A percentile compares a stretch with the other conserved stretches of the same genome.
phyloP scores from a whole-genome alignment of 2,888 invertebrate genomes.

The Clanis bilineata region DNA sequence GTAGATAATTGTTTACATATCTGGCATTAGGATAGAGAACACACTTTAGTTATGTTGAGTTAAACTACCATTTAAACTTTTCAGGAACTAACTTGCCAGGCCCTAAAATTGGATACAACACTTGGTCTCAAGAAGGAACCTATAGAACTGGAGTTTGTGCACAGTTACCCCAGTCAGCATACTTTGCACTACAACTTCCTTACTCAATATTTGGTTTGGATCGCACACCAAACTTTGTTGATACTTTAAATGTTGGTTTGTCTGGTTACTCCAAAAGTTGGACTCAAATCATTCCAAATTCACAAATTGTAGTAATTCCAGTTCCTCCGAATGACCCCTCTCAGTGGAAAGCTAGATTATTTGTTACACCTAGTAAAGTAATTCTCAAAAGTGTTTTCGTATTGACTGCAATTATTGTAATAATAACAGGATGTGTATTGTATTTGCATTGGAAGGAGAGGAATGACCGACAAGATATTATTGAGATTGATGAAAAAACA shows the following conservation, averaged over 20 bases:
- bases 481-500: slow-evolving; percentile 73
- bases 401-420: slow-evolving; percentile 91
- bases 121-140: slow-evolving; percentile 93
- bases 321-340: slow-evolving; percentile 88
- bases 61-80: slow-evolving; percentile 29
- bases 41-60: too few species aligned
- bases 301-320: slow-evolving; percentile 98
- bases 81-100: slow-evolving; percentile 93
- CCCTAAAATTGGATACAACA: slow-evolving; percentile 92
- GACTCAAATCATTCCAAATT: slow-evolving; percentile 98
- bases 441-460: slow-evolving; percentile 95
- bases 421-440: slow-evolving; percentile 92
- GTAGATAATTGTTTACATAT: too few species aligned
- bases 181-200: slow-evolving; percentile 96
- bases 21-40: too few species aligned
- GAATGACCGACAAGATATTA: slow-evolving; percentile 71
- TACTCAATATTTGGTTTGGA: slow-evolving; percentile 99
- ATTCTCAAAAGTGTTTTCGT: slow-evolving; percentile 96
- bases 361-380: slow-evolving; percentile 96
- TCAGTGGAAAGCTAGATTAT: slow-evolving; percentile 94
- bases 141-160: slow-evolving; percentile 90
- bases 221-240: slow-evolving; percentile 98
- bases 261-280: slow-evolving; percentile 88
- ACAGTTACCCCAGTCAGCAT: slow-evolving; percentile 95
- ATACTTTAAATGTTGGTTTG: slow-evolving; percentile 91